These are phyloP conservation scores for Melanotaenia pygmaea DNA, from an alignment of 2,797 vertebrate genomes.

Conservation along the genomic window DNA sequence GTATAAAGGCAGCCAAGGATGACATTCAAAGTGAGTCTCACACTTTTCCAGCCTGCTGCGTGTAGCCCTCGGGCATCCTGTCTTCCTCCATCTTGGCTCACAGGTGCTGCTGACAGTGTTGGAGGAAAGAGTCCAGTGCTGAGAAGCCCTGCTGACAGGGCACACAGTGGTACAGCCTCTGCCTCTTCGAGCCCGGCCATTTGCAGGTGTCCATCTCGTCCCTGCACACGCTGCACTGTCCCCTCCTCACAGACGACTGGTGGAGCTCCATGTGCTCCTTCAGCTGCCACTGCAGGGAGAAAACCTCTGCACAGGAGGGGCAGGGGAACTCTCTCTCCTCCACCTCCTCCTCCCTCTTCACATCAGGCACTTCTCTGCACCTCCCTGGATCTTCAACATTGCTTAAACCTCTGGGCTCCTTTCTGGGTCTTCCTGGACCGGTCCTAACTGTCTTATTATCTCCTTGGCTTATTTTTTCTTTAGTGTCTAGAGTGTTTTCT, in stretches of 20 bases:
- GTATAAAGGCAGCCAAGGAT: slow-evolving; percentile 30
- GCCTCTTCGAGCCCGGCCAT: slow-evolving; percentile 49
- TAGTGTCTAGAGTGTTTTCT: slow-evolving; percentile 35
- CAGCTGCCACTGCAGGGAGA: slow-evolving; percentile 70
- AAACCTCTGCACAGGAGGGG: slow-evolving; percentile 79
- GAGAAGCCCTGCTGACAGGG: slow-evolving; percentile 80
- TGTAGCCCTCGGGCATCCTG: slow-evolving; percentile 38
- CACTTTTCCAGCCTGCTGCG: slow-evolving; percentile 41
- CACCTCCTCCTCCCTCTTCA: slow-evolving; percentile 25
- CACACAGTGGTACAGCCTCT: slow-evolving; percentile 81
- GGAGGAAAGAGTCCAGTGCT: slow-evolving; percentile 74
- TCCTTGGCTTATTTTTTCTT: not conserved
- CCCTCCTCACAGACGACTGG: slow-evolving; percentile 55
- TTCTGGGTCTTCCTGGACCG: slow-evolving; percentile 50
- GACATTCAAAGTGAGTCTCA: slow-evolving; percentile 45
- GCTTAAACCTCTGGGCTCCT: not conserved
- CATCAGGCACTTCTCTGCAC: slow-evolving; percentile 33
- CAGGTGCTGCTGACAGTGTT: slow-evolving; percentile 84
- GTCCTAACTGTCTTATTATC: slow-evolving; percentile 15
- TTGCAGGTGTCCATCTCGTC: slow-evolving; percentile 68
- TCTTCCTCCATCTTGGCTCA: slow-evolving; percentile 72
- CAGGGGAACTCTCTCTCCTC: slow-evolving; percentile 78
- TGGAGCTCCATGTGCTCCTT: slow-evolving; percentile 76
- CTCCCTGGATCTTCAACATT: not conserved
- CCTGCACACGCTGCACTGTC: slow-evolving; percentile 79